phyloP scores from a whole-genome alignment of 2,113 vertebrate genomes.

The Progne subis region DNA sequence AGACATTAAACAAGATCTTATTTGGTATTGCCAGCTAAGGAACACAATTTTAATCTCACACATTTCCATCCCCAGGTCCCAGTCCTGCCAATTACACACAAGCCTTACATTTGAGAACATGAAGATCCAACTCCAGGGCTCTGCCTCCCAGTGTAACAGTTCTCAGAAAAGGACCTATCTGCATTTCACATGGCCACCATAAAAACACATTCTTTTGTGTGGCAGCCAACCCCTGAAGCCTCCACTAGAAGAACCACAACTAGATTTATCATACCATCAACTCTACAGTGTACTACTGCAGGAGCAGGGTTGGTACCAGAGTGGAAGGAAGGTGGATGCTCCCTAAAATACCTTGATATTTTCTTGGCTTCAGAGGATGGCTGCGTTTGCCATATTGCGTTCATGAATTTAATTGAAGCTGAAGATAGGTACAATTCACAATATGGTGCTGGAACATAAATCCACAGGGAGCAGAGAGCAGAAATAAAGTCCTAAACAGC shows the following conservation, averaged over 20 bases:
- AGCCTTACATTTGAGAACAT: neutral
- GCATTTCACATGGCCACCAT: neutral
- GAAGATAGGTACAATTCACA: constrained; percentile 58
- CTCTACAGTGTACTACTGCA: neutral
- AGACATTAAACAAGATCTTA: constrained; percentile 8
- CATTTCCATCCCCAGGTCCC: neutral
- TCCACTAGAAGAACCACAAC: neutral
- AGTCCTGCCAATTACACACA: neutral
- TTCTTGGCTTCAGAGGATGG: neutral
- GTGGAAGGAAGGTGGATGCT: neutral
- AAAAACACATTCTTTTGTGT: neutral
- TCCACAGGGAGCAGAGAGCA: constrained; percentile 35
- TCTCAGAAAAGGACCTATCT: neutral
- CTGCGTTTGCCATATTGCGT: neutral
- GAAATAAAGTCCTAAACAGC: constrained; percentile 31
- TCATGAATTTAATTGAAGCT: constrained; percentile 53
- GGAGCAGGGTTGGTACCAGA: neutral
- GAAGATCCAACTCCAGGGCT: neutral
- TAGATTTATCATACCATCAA: neutral
- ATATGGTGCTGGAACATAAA: constrained; percentile 61
- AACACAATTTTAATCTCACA: neutral
- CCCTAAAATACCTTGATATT: constrained; percentile 12
- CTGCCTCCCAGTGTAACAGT: neutral
- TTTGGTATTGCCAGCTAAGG: neutral
- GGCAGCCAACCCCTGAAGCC: neutral